These are phyloP conservation scores for Actenoides lindsayi DNA, from an alignment of 2,113 vertebrate genomes.

Conservation along the genomic window DNA sequence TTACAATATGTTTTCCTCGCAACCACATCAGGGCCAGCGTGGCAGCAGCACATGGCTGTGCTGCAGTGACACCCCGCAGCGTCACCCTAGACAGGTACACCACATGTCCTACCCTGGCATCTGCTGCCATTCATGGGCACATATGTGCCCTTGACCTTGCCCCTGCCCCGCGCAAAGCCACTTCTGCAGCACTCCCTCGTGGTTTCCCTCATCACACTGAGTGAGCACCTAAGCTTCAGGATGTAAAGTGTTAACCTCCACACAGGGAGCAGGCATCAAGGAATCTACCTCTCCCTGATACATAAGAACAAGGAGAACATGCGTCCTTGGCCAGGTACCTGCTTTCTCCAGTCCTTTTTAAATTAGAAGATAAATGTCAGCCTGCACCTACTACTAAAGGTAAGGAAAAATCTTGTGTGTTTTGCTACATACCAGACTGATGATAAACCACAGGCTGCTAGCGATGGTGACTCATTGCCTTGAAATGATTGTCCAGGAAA, in stretches of 20 bases:
- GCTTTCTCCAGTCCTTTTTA: neutral
- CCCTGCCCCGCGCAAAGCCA: neutral
- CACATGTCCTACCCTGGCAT: neutral
- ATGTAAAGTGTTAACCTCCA: accelerated
- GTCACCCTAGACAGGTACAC: accelerated
- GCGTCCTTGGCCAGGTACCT: neutral
- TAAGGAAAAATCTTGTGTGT: neutral
- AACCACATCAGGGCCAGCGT: accelerated
- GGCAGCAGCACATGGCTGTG: neutral
- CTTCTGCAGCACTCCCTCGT: neutral
- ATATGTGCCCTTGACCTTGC: neutral
- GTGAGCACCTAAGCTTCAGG: neutral
- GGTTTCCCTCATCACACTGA: neutral
- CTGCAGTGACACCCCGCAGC: neutral
- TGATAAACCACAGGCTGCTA: neutral
- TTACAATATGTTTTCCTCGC: accelerated
- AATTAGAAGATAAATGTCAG: neutral
- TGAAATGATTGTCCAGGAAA: neutral
- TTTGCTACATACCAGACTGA: neutral
- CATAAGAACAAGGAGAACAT: neutral
- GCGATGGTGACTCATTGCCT: neutral
- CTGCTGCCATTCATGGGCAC: neutral
- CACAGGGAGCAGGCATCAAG: accelerated
- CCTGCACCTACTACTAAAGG: neutral
- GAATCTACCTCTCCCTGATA: neutral